phyloP scores from a whole-genome alignment of 2,888 invertebrate species.

The Anthrax anthrax region DNA sequence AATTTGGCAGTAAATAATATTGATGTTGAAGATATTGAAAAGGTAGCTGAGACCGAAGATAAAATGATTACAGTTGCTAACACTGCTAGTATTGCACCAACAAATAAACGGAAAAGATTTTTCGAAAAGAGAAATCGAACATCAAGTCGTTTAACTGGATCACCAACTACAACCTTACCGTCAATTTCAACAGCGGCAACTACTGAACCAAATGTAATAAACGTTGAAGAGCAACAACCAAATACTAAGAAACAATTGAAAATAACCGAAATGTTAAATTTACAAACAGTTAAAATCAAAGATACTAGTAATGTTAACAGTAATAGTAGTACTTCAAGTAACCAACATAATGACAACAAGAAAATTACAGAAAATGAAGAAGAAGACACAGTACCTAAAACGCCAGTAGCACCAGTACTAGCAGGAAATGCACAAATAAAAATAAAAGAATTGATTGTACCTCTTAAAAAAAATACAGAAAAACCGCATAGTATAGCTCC shows the following conservation, averaged over 20 bases:
- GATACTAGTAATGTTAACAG: too few relatives aligned
- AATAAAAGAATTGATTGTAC: slow-evolving; percentile 3
- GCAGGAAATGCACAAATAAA: slow-evolving; percentile 5
- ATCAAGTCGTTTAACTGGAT: slow-evolving; percentile 9
- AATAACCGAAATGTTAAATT: slow-evolving; percentile 31
- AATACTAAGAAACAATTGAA: slow-evolving; percentile 26
- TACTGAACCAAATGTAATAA: slow-evolving; percentile 5
- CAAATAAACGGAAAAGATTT: slow-evolving; percentile 11
- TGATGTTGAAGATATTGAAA: background rate
- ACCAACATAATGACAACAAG: background rate
- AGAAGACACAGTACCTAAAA: slow-evolving; percentile 1
- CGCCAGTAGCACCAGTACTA: slow-evolving; percentile 15
- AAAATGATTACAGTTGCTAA: background rate
- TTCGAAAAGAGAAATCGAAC: slow-evolving; percentile 8
- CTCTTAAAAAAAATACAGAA: slow-evolving; percentile 11
- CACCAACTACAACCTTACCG: background rate
- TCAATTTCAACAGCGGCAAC: slow-evolving; percentile 4
- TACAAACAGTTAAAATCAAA: slow-evolving; percentile 6
- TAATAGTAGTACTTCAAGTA: background rate
- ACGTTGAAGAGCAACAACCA: slow-evolving; percentile 9
- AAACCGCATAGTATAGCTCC: slow-evolving; percentile 29
- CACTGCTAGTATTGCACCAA: background rate
- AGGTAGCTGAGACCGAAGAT: background rate
- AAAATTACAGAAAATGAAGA: too few relatives aligned
- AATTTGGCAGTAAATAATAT: background rate